These are phyloP conservation scores for Aphidius gifuensis DNA, from an alignment of 1,140 invertebrate genomes.

Conservation along the genomic window DNA sequence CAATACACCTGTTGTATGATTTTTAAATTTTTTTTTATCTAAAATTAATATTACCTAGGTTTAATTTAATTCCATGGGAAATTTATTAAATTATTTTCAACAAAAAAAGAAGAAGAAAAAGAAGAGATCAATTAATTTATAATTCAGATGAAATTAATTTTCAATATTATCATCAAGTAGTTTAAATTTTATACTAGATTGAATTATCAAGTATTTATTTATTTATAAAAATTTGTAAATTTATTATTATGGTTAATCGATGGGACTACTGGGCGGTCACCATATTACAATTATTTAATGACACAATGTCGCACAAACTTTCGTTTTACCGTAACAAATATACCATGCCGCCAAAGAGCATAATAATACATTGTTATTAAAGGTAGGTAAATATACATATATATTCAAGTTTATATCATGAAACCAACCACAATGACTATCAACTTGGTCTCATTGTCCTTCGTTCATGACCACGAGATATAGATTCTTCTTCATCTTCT, in stretches of 20 bases:
- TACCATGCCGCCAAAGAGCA: conserved; percentile 16
- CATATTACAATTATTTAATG: conserved; percentile 21
- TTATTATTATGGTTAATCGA: conserved; percentile 6
- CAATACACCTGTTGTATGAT: conserved; percentile 22
- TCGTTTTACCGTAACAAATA: conserved; percentile 29
- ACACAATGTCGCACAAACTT: conserved; percentile 25
- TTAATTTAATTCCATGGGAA: conserved; percentile 5
- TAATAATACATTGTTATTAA: too few relatives aligned
- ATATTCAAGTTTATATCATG: conserved; percentile 1
- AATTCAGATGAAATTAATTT: too few relatives aligned
- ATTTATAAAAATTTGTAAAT: too few relatives aligned
- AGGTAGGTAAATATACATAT: too few relatives aligned
- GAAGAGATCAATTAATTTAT: too few relatives aligned
- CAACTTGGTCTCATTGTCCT: conserved; percentile 49
- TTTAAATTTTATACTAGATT: too few relatives aligned
- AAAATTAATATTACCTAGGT: neutral
- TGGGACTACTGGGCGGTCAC: conserved; percentile 6
- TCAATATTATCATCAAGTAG: too few relatives aligned
- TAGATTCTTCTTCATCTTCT: conserved; percentile 35
- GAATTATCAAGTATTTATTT: too few relatives aligned
- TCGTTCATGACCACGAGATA: conserved; percentile 32
- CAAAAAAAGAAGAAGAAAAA: too few relatives aligned
- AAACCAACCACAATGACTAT: conserved; percentile 49
- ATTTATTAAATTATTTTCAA: neutral
- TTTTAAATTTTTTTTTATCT: conserved; percentile 10